Evolutionary conservation across 2,797 vertebrate genomes (phyloP).

Genomic region (Carcharodon carcharias): DNA sequence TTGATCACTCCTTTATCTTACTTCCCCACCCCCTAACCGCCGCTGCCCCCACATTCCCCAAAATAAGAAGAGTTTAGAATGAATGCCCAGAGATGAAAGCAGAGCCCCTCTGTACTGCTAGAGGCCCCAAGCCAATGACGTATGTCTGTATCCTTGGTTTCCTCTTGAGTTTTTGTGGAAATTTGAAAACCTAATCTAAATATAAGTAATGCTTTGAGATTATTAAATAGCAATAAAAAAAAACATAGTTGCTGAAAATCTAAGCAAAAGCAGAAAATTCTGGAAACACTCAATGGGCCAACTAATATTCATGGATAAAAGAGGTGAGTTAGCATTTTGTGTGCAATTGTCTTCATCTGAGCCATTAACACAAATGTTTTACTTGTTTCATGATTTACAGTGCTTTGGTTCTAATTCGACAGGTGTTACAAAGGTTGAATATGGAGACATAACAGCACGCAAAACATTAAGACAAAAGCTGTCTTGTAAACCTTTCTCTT

Average conservation of each 20-base stretch:
- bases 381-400: conserved; percentile 10
- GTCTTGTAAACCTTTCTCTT: conserved; percentile 94
- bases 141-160: background rate
- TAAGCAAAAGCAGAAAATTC: background rate
- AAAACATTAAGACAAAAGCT: conserved; percentile 81
- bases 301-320: background rate
- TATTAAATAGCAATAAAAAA: background rate
- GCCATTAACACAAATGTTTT: background rate
- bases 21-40: no score
- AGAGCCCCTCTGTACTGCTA: background rate
- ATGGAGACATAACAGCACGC: conserved; percentile 86
- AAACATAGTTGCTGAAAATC: background rate
- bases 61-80: background rate
- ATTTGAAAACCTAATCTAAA: background rate
- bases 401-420: conserved; percentile 40
- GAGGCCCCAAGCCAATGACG: background rate
- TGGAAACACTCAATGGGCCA: background rate
- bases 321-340: background rate
- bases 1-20: background rate
- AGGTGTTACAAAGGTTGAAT: conserved; percentile 98
- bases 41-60: background rate
- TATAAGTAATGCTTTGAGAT: background rate
- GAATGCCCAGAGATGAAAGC: background rate
- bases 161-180: background rate
- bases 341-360: background rate